Evolutionary conservation across 1,140 invertebrate species (phyloP).

Genomic region (Bombus polaris): DNA sequence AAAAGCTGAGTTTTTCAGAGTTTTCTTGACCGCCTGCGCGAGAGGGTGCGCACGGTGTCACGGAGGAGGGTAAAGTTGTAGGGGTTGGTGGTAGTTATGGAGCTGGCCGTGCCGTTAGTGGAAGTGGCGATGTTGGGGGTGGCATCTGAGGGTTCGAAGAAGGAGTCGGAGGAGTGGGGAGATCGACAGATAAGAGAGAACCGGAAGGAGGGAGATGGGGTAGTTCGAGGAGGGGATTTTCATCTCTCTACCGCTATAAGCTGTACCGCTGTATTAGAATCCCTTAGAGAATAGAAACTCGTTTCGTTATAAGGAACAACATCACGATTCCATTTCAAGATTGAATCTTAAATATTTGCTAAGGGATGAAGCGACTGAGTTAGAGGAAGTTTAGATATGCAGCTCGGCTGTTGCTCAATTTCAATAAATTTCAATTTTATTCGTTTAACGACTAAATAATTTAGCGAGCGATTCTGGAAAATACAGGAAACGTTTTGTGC

Average conservation of each 20-base stretch:
- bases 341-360: slow-evolving; percentile 36
- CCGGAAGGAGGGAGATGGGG: slow-evolving; percentile 30
- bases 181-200: slow-evolving; percentile 67
- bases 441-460: slow-evolving; percentile 13
- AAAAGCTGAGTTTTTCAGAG: slow-evolving; percentile 74
- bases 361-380: background rate
- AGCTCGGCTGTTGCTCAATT: background rate
- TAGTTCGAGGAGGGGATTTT: slow-evolving; percentile 27
- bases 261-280: slow-evolving; percentile 56
- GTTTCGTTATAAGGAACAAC: slow-evolving; percentile 35
- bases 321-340: slow-evolving; percentile 41
- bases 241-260: slow-evolving; percentile 3
- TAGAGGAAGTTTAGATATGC: background rate
- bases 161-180: slow-evolving; percentile 63
- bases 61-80: slow-evolving; percentile 62
- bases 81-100: slow-evolving; percentile 60
- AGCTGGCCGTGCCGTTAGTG: slow-evolving; percentile 61
- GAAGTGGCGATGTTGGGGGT: slow-evolving; percentile 60
- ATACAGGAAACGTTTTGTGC: slow-evolving; percentile 1
- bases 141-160: slow-evolving; percentile 66
- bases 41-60: slow-evolving; percentile 52
- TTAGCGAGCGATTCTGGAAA: background rate
- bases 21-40: slow-evolving; percentile 68
- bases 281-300: slow-evolving; percentile 50
- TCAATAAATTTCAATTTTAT: slow-evolving; percentile 2